Percentiles rank a stretch among this genome's conserved stretches.
Evolutionary conservation across 2,797 vertebrate species (phyloP).

Genomic region (Pseudochaenichthys georgianus): DNA sequence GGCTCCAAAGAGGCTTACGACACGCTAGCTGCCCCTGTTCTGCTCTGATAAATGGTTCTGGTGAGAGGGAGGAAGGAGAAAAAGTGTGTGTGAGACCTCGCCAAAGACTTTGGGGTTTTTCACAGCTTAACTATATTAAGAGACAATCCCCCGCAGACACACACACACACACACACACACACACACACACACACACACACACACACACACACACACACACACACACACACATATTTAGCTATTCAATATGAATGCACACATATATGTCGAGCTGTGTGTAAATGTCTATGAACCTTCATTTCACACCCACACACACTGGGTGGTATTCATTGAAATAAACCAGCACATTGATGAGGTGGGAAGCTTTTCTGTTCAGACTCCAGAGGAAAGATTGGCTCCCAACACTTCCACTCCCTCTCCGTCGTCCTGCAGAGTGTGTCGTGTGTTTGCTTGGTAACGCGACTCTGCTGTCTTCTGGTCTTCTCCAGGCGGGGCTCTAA

Average conservation of each 20-base stretch:
- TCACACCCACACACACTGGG: slow-evolving; percentile 49
- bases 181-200: slow-evolving; percentile 45
- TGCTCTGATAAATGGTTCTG: slow-evolving; percentile 80
- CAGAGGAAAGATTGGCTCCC: slow-evolving; percentile 45
- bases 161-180: slow-evolving; percentile 36
- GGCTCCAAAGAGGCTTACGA: slow-evolving; percentile 83
- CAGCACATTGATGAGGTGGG: slow-evolving; percentile 34
- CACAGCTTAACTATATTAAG: slow-evolving; percentile 84
- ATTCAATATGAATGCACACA: not conserved
- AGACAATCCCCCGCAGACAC: slow-evolving; percentile 73
- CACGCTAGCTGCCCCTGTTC: slow-evolving; percentile 82
- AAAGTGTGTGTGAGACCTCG: slow-evolving; percentile 76
- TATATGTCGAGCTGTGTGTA: slow-evolving; percentile 32
- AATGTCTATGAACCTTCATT: slow-evolving; percentile 23
- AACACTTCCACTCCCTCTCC: slow-evolving; percentile 25
- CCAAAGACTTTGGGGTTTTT: slow-evolving; percentile 82
- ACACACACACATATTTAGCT: not conserved
- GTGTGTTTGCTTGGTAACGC: slow-evolving; percentile 70
- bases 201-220: too few species aligned
- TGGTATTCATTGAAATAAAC: slow-evolving; percentile 65
- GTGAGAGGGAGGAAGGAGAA: slow-evolving; percentile 72
- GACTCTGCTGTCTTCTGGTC: slow-evolving; percentile 54
- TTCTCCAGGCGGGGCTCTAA: slow-evolving; percentile 53
- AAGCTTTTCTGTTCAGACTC: slow-evolving; percentile 43
- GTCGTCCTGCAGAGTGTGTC: slow-evolving; percentile 37